phyloP scores from a whole-genome alignment of 2,797 vertebrate species.

The Spea hammondii region DNA sequence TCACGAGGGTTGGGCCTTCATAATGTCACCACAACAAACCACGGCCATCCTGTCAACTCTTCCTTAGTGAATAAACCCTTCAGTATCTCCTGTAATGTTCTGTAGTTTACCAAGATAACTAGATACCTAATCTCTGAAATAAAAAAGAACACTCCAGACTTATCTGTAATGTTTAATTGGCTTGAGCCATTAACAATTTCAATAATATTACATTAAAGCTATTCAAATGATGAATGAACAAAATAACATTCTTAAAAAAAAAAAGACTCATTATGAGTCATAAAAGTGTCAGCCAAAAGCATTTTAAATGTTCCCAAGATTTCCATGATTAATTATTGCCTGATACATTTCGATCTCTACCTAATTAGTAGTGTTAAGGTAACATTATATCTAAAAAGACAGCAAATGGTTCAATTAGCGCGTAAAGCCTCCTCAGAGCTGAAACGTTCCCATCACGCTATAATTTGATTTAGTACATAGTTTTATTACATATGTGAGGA shows the following conservation, averaged over 20 bases:
- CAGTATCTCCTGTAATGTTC: neutral
- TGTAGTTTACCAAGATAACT: conserved; percentile 4
- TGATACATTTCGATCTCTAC: conserved; percentile 7
- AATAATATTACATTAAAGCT: conserved; percentile 26
- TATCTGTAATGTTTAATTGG: conserved; percentile 33
- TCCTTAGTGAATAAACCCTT: no score
- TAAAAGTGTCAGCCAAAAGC: conserved; percentile 39
- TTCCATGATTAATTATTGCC: conserved; percentile 25
- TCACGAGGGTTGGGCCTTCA: no score
- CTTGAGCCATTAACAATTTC: conserved; percentile 20
- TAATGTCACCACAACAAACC: no score
- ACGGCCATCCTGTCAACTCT: no score
- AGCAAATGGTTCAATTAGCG: conserved; percentile 28
- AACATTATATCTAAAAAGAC: conserved; percentile 29
- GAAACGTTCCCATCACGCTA: conserved; percentile 11
- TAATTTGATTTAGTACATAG: conserved; percentile 18
- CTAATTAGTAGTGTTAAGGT: conserved; percentile 37
- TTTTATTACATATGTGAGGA: conserved; percentile 37
- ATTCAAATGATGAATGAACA: conserved; percentile 37
- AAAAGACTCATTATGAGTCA: conserved; percentile 15
- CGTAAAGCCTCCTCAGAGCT: neutral
- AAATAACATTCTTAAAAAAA: conserved; percentile 28
- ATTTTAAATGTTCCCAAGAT: conserved; percentile 31
- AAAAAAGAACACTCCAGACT: conserved; percentile 29
- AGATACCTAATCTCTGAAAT: conserved; percentile 35